These are phyloP conservation scores for Drosophila imparisetae DNA, from an alignment of 2,888 invertebrate genomes.

Conservation along the genomic window DNA sequence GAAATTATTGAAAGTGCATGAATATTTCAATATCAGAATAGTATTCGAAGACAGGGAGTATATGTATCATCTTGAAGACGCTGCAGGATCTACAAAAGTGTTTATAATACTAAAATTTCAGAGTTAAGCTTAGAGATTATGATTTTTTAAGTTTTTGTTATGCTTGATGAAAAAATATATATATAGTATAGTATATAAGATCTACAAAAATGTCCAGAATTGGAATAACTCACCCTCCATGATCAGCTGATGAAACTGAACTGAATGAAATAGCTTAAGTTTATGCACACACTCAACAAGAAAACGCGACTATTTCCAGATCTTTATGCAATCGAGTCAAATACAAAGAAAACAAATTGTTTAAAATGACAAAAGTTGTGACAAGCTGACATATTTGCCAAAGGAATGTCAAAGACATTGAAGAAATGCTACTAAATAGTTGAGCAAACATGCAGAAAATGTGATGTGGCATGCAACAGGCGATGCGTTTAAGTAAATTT, in stretches of 20 bases:
- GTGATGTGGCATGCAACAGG: conserved; percentile 54
- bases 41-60: not conserved
- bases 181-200: not conserved
- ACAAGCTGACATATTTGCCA: conserved; percentile 26
- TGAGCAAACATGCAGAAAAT: conserved; percentile 22
- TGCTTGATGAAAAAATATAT: not conserved
- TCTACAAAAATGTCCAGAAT: not conserved
- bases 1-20: not conserved
- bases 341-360: conserved; percentile 30
- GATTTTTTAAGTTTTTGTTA: not conserved
- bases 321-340: conserved; percentile 10
- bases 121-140: not conserved
- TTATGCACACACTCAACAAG: conserved; percentile 8
- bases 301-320: conserved; percentile 16
- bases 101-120: not conserved
- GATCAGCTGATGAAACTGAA: not conserved
- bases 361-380: conserved; percentile 31
- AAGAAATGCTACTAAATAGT: conserved; percentile 36
- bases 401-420: conserved; percentile 16
- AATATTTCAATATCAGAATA: not conserved
- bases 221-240: conserved; percentile 43
- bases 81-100: not conserved
- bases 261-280: conserved; percentile 9
- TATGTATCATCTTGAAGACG: not conserved
- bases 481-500: conserved; percentile 42